Base-by-base conservation (phyloP, 2,797 vertebrate genomes). In the Gorsachius magnificus region DNA sequence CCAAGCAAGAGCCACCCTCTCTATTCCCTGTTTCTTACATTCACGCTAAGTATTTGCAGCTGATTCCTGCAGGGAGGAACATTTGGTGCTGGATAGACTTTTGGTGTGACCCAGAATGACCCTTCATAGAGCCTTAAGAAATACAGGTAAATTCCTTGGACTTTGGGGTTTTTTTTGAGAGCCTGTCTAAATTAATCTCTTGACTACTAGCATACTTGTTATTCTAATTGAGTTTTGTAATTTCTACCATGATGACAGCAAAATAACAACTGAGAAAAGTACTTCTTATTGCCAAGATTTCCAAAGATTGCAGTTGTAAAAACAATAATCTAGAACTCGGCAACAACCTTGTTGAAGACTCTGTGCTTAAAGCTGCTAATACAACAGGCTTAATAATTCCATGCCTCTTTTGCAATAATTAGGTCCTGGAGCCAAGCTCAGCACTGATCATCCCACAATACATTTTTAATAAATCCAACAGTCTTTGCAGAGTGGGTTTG, bases 301-400 rank as follows among this genome's bases (percentile, higher is more conserved):
- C 64, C 53, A 84, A 81, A 80, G 21, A 28, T 8, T 56, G 43
- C n/a, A 58, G 21, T 35, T 43, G 9, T 54, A 71, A 83, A 92
- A 89, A 15, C 10, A 91, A 56, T 21, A 65, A 48, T 50, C 25
- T 82, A 50, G 91, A 91, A 72, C 36, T 74, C 31, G 75, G 25
- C 24, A 87, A 57, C 20, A 89, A 18, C 20, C 20, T 48, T 56
- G 21, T 53, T 80, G 80, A 81, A 75, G 13, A 28, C 16, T 68
- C 5, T 35, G 16, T 65, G 29, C 75, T 91, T 94, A 83, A 93
- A 84, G 26, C 53, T 93, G 72, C n/a, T 92, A 78, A 84, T 54
- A 63, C 48, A 88, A 85, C 26, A 84, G 43, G 17, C 36, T 90
- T 75, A 72, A 69, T 90, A 90, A 80, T 51, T 94, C 22, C 36